phyloP scores from a whole-genome alignment of 2,888 invertebrate species.

The Ophonus ardosiacus region DNA sequence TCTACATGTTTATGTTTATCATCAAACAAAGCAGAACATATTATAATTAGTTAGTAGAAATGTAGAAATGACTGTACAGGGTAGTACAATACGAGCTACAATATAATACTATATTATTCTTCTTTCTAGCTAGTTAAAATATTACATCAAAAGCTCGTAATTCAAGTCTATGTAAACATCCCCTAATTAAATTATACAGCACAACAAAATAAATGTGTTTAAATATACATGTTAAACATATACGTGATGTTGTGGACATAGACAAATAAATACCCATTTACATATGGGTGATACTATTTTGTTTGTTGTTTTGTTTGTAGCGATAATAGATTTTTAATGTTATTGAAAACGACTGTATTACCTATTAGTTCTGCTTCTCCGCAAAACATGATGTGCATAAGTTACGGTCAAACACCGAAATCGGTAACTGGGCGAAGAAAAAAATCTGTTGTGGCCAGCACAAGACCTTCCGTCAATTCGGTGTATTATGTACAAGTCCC shows the following conservation, averaged over 20 bases:
- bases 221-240: conserved; percentile 33
- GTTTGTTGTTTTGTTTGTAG: background rate
- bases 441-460: too few relatives aligned
- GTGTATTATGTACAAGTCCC: too few relatives aligned
- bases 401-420: too few relatives aligned
- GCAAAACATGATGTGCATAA: too few relatives aligned
- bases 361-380: background rate
- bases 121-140: conserved; percentile 7
- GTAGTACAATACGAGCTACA: background rate
- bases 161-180: background rate
- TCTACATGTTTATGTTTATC: background rate
- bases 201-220: conserved; percentile 21
- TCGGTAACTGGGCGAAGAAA: too few relatives aligned
- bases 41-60: conserved; percentile 18
- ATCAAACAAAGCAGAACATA: conserved; percentile 10
- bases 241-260: background rate
- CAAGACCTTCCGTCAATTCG: too few relatives aligned
- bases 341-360: background rate
- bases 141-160: conserved; percentile 40
- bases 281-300: background rate
- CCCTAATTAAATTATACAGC: conserved; percentile 26
- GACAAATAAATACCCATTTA: conserved; percentile 12
- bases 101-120: conserved; percentile 2
- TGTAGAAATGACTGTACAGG: background rate
- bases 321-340: background rate